These are phyloP conservation scores for Meteorus colon DNA, from an alignment of 2,888 invertebrate species.

Conservation along the genomic window DNA sequence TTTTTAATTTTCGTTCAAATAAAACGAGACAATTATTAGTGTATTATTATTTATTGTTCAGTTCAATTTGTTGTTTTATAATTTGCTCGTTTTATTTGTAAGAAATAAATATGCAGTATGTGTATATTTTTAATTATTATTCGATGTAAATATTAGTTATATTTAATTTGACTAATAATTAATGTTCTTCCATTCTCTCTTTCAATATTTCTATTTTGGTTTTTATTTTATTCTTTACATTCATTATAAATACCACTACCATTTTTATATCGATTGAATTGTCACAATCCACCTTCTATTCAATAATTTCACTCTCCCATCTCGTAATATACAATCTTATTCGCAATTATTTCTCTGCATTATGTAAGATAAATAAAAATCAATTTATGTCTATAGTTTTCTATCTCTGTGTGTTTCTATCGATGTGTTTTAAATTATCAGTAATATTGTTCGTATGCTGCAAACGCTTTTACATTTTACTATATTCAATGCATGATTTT, in stretches of 20 bases:
- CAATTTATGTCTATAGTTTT: neutral
- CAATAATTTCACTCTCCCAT: neutral
- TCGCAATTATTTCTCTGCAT: neutral
- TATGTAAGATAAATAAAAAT: neutral
- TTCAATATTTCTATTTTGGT: neutral
- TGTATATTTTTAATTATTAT: neutral
- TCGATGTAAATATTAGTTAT: neutral
- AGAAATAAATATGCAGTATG: neutral
- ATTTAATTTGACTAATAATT: neutral
- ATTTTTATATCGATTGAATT: neutral
- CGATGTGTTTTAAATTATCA: neutral
- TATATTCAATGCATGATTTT: neutral
- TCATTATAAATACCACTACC: neutral
- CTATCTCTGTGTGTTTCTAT: neutral
- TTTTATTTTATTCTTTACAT: neutral
- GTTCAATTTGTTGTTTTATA: neutral
- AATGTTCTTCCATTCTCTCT: neutral
- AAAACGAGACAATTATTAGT: neutral
- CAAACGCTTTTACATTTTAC: neutral
- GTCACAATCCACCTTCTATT: neutral
- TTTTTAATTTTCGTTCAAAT: conserved; percentile 34
- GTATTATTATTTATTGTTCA: neutral
- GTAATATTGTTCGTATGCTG: neutral
- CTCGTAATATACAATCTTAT: neutral
- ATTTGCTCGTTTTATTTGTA: neutral